Evolutionary conservation across 2,888 invertebrate genomes (phyloP).

Genomic region (Diarsia mendica): DNA sequence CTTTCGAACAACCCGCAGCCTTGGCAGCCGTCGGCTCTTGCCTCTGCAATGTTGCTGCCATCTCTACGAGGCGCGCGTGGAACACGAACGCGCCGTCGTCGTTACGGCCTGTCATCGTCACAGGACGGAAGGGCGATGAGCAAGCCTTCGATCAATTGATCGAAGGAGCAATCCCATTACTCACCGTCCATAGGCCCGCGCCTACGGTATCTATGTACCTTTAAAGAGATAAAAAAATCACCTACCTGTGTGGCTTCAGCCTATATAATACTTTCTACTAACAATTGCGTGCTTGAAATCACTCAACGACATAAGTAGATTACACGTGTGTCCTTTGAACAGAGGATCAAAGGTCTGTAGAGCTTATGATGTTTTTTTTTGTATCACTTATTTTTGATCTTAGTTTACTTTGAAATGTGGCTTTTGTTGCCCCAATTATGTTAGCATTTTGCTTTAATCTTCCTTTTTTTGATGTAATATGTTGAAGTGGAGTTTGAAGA

Average conservation of each 20-base stretch:
- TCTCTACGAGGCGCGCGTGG: too few species aligned
- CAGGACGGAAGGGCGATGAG: too few species aligned
- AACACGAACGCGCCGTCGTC: too few species aligned
- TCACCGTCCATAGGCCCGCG: too few species aligned
- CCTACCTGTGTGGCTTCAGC: background rate
- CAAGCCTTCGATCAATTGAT: too few species aligned
- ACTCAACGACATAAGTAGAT: conserved; percentile 69
- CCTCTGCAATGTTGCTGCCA: too few species aligned
- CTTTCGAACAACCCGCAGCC: too few species aligned
- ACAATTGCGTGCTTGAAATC: conserved; percentile 46
- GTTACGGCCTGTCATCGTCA: too few species aligned
- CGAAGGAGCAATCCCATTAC: too few species aligned
- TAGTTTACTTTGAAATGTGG: conserved; percentile 6
- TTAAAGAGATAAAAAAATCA: background rate
- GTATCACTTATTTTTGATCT: conserved; percentile 30
- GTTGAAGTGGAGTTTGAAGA: background rate
- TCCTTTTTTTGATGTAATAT: background rate
- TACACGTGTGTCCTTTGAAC: conserved; percentile 66
- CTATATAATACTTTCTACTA: conserved; percentile 27
- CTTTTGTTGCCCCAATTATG: background rate
- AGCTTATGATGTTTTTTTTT: conserved; percentile 29
- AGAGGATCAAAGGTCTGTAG: conserved; percentile 66
- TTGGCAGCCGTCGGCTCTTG: too few species aligned
- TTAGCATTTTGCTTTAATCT: background rate
- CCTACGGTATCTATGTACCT: background rate